Evolutionary conservation across 2,797 vertebrate genomes (phyloP).

Genomic region (Enteromius argenteus): DNA sequence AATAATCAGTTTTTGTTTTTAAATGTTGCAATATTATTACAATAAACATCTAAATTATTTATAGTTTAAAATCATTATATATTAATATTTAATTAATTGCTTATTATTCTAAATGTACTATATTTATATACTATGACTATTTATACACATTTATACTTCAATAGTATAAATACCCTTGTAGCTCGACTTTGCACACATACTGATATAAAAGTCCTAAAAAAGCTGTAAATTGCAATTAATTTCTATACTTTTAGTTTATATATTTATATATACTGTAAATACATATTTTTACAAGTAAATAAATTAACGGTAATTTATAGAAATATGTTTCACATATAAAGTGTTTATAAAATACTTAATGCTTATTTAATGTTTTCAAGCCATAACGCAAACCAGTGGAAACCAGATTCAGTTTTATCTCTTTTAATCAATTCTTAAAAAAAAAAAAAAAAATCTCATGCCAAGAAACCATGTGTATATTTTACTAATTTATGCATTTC

Average conservation of each 20-base stretch:
- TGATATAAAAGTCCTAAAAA: neutral
- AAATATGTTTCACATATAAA: neutral
- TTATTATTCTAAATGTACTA: neutral
- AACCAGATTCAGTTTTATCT: slow-evolving; percentile 2
- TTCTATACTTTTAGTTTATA: neutral
- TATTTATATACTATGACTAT: neutral
- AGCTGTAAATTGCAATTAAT: neutral
- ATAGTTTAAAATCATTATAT: neutral
- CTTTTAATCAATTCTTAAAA: slow-evolving; percentile 11
- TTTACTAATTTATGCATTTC: slow-evolving; percentile 29
- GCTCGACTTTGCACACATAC: neutral
- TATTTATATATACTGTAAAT: neutral
- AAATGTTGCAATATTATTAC: neutral
- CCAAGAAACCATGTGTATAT: slow-evolving; percentile 27
- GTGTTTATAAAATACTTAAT: neutral
- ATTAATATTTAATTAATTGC: neutral
- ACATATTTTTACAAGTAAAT: neutral
- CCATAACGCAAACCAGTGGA: neutral
- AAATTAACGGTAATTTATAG: neutral
- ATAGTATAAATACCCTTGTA: neutral
- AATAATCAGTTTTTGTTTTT: neutral
- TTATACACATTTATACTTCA: neutral
- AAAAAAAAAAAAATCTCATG: slow-evolving; percentile 2
- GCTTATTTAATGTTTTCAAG: slow-evolving; percentile 2
- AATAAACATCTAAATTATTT: neutral